A percentile compares a stretch with the other conserved stretches of the same genome.
phyloP scores from a whole-genome alignment of 1,140 invertebrate genomes.

The Megathymus violae region DNA sequence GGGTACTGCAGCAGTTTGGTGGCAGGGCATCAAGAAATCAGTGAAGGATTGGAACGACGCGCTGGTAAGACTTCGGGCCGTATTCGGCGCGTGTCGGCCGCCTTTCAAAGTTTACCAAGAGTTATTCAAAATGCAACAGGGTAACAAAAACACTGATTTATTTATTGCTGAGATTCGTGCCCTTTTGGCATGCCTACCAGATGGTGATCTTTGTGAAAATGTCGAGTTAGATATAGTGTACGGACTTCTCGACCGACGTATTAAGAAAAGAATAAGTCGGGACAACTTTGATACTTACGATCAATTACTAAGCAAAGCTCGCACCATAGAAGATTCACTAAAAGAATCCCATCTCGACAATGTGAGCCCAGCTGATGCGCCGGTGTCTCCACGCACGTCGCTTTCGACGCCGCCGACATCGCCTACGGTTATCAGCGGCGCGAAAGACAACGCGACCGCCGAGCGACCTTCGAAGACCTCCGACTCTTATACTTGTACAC shows the following conservation, averaged over 20 bases:
- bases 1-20: slow-evolving; percentile 45
- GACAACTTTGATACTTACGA: background rate
- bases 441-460: background rate
- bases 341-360: background rate
- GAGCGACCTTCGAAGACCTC: background rate
- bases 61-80: slow-evolving; percentile 12
- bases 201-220: slow-evolving; percentile 15
- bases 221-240: slow-evolving; percentile 31
- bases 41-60: slow-evolving; percentile 36
- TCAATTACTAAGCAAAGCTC: background rate
- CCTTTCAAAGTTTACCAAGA: slow-evolving; percentile 37
- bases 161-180: slow-evolving; percentile 25
- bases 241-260: slow-evolving; percentile 16
- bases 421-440: background rate
- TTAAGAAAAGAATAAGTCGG: slow-evolving; percentile 26
- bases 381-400: background rate
- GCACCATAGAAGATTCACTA: slow-evolving; percentile 2
- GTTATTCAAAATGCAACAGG: slow-evolving; percentile 25
- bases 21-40: slow-evolving; percentile 42
- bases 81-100: slow-evolving; percentile 25
- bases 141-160: slow-evolving; percentile 18
- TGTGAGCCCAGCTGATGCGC: background rate
- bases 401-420: background rate
- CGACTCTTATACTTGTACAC: background rate
- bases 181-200: slow-evolving; percentile 10